Evolutionary conservation across 1,140 invertebrate genomes (phyloP).

Genomic region (Bombus breviceps): DNA sequence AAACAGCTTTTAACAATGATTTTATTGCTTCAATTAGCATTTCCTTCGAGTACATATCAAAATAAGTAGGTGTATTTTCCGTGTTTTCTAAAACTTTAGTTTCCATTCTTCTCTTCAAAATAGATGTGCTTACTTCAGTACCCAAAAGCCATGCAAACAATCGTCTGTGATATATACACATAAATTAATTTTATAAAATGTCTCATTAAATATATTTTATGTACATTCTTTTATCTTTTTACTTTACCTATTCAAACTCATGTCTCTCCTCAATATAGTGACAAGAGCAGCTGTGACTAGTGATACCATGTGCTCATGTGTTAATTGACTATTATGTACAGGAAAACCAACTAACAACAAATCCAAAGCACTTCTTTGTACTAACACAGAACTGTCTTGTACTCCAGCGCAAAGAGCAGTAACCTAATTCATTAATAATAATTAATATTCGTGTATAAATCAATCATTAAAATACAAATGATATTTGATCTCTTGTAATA

Average conservation of each 20-base stretch:
- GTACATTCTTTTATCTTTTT: not conserved
- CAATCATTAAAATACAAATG: slow-evolving; percentile 2
- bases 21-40: slow-evolving; percentile 87
- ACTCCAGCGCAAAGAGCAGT: slow-evolving; percentile 88
- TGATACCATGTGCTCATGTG: slow-evolving; percentile 88
- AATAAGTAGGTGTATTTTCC: slow-evolving; percentile 85
- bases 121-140: slow-evolving; percentile 86
- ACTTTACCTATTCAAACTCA: slow-evolving; percentile 92
- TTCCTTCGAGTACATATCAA: slow-evolving; percentile 89
- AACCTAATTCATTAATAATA: slow-evolving; percentile 78
- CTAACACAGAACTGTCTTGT: slow-evolving; percentile 91
- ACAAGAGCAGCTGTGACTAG: slow-evolving; percentile 91
- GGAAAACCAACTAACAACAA: slow-evolving; percentile 93
- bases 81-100: slow-evolving; percentile 67
- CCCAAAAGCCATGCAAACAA: slow-evolving; percentile 93
- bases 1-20: slow-evolving; percentile 84
- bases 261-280: slow-evolving; percentile 94
- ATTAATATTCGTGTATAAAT: slow-evolving; percentile 3
- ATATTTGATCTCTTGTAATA: slow-evolving; percentile 16
- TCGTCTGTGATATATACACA: slow-evolving; percentile 82
- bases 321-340: slow-evolving; percentile 91
- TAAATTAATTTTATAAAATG: slow-evolving; percentile 42
- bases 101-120: slow-evolving; percentile 81
- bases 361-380: slow-evolving; percentile 94
- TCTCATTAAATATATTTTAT: not conserved